A percentile compares a stretch with the other conserved stretches of the same genome.
Conservation (phyloP, 2,113 vertebrate genomes). For the Siniperca chuatsi region DNA sequence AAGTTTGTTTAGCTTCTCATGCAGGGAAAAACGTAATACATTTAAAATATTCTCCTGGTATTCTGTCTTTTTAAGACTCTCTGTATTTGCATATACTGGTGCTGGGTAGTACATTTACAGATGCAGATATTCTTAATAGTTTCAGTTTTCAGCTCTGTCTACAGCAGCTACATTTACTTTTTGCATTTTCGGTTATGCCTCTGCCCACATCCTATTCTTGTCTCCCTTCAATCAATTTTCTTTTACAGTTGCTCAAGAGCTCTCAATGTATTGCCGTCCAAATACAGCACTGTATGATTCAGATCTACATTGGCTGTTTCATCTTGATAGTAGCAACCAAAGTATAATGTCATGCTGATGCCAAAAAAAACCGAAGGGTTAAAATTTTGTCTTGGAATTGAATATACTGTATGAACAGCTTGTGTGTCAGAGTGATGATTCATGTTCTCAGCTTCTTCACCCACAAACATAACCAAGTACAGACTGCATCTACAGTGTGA, state of each 20-base stretch:
- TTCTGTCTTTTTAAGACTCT: neutral
- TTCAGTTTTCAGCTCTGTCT: neutral
- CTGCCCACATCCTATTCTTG: constrained; percentile 25
- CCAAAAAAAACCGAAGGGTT: neutral
- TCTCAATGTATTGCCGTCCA: neutral
- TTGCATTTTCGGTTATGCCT: constrained; percentile 20
- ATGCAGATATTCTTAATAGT: neutral
- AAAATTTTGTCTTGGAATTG: constrained; percentile 13
- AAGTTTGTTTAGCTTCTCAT: neutral
- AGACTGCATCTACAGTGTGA: constrained; percentile 24
- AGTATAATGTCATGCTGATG: constrained; percentile 3
- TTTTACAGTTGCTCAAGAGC: neutral
- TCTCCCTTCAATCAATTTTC: constrained; percentile 1
- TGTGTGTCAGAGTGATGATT: constrained; percentile 62
- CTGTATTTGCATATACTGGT: constrained; percentile 2
- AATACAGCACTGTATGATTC: neutral
- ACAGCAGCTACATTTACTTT: constrained; percentile 10
- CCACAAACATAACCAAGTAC: constrained; percentile 55
- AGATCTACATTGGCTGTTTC: constrained; percentile 4
- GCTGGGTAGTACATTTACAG: neutral
- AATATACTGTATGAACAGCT: constrained; percentile 34
- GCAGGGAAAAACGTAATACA: neutral
- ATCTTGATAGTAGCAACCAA: constrained; percentile 17
- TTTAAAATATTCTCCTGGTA: neutral
- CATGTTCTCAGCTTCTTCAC: constrained; percentile 49